These are phyloP conservation scores for Pseudotriccus pelzelni DNA, from an alignment of 2,797 vertebrate genomes.

Conservation along the genomic window DNA sequence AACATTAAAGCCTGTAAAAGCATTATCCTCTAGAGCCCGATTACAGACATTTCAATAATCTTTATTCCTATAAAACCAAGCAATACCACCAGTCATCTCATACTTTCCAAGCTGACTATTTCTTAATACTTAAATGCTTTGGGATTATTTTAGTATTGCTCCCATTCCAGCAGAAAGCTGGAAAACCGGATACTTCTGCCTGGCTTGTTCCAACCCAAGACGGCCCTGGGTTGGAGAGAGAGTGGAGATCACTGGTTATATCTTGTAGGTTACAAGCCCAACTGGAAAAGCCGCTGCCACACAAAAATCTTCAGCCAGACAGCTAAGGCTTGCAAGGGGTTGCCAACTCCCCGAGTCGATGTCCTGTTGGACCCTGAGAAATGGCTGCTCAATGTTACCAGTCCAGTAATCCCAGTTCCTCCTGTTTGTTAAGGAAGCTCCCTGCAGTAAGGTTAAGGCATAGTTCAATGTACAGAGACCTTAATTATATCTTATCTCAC, in stretches of 20 bases:
- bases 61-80: background rate
- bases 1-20: background rate
- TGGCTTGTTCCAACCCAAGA: background rate
- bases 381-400: background rate
- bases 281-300: background rate
- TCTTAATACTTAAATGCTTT: background rate
- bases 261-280: background rate
- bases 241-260: background rate
- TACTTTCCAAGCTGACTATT: background rate
- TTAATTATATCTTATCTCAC: slow-evolving; percentile 29
- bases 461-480: background rate
- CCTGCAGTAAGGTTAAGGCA: background rate
- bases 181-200: background rate
- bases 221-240: background rate
- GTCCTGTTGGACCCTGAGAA: background rate
- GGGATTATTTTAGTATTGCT: background rate
- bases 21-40: background rate
- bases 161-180: background rate
- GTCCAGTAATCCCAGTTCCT: background rate
- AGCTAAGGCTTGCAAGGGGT: background rate
- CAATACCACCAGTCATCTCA: background rate
- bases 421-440: background rate
- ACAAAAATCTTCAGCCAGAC: background rate
- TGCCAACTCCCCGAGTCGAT: background rate
- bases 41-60: background rate